Conservation (phyloP, 64 coral and sea anemone genomes). For the Dendronephthya gigantea region DNA sequence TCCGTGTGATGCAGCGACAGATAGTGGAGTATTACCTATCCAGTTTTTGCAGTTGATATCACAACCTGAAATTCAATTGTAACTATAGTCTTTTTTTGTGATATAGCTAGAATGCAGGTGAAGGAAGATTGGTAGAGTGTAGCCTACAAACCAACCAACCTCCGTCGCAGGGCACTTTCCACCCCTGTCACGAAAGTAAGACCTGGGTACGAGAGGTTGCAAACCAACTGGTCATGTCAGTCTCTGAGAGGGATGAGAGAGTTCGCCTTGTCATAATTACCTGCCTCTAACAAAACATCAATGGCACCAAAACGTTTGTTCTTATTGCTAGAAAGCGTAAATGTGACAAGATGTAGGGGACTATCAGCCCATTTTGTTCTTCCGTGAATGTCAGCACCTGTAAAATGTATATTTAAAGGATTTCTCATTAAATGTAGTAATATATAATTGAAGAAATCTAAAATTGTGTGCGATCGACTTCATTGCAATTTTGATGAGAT, state of each 20-base stretch:
- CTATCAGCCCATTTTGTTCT: conserved; percentile 50
- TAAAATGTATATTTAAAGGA: too few relatives aligned
- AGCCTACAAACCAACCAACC: too few relatives aligned
- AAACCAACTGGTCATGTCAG: too few relatives aligned
- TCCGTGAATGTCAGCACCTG: conserved; percentile 57
- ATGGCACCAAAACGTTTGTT: conserved; percentile 34
- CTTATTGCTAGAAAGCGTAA: conserved; percentile 49
- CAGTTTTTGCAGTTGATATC: conserved; percentile 68
- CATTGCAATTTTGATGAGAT: too few relatives aligned
- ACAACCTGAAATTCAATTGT: conserved; percentile 35
- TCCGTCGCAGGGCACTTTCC: too few relatives aligned
- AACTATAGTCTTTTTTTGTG: not conserved
- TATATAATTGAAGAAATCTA: too few relatives aligned
- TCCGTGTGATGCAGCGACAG: conserved; percentile 61
- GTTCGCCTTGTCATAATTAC: conserved; percentile 1
- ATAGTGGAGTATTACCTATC: conserved; percentile 67
- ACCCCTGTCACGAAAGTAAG: too few relatives aligned
- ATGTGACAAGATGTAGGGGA: conserved; percentile 69
- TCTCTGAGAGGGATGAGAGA: not conserved
- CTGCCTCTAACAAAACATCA: conserved; percentile 47
- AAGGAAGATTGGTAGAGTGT: too few relatives aligned
- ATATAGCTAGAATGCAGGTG: too few relatives aligned
- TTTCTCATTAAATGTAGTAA: not conserved
- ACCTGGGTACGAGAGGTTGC: too few relatives aligned
- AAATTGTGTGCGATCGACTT: too few relatives aligned